Base-by-base conservation (phyloP, 2,113 vertebrate species). In the Aspidoscelis tigris region DNA sequence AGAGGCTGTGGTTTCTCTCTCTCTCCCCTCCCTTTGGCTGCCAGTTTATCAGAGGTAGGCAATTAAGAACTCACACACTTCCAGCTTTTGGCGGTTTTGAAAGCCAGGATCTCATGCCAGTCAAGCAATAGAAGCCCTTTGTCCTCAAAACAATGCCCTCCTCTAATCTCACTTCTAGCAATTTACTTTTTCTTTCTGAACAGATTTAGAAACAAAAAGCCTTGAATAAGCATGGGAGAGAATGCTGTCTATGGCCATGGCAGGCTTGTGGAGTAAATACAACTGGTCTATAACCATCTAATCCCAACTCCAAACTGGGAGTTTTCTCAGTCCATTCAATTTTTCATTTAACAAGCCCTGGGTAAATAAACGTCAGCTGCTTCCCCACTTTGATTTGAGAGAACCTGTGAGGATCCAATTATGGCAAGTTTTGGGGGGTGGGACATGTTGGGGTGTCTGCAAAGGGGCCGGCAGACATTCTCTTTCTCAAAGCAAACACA, bases 11-110 rank as follows among this genome's bases (percentile, higher is more conserved):
- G 91, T 87, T 22, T 82, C 64, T 50, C 86, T 88, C 81, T 33
- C 33, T 39, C 44, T 86, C 88, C 83, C 12, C 69, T 39, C 69
- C 88, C 92, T 84, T 91, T 88, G 58, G 82, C 93, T 93, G 89
- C 89, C 90, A 93, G 90, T 95, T 96, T 95, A 95, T 96, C 93
- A 95, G 95, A 96, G 95, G 95, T 95, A 94, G 92, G 95, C 96
- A 97, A 96, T 97, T 96, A 96, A 96, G 93, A 94, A 91, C 94
- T 95, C 93, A 95, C 94, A 96, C 96, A 97, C 96, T 96, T 96
- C 95, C 86, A 26, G 91, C 87, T 93, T 92, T 93, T 90, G 89
- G 88, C 88, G 90, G 88, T 96, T 96, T 96, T 96, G 96, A 93
- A 95, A 95, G 90, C 88, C 6, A 83, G 85, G 91, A 94, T 95